phyloP scores from a whole-genome alignment of 2,113 vertebrate genomes.

The Sprattus sprattus region DNA sequence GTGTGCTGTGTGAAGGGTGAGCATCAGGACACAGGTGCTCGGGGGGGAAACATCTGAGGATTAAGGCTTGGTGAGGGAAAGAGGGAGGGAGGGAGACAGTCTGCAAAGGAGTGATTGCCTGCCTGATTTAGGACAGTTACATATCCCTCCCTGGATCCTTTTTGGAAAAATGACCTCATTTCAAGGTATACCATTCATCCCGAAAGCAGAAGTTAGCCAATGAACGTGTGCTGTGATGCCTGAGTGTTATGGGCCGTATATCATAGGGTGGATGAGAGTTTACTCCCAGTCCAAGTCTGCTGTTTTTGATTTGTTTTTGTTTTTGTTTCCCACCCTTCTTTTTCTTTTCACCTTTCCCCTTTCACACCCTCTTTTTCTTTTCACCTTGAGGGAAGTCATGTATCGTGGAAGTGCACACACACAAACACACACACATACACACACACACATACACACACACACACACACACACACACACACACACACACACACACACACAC shows the following conservation, averaged over 20 bases:
- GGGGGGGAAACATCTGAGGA: not conserved
- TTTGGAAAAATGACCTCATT: slow-evolving; percentile 32
- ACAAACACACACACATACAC: not conserved
- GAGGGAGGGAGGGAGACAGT: not conserved
- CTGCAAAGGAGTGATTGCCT: not conserved
- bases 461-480: not conserved
- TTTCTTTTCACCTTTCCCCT: not conserved
- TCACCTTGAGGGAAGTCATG: slow-evolving; percentile 1
- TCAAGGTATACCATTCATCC: not conserved
- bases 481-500: not conserved
- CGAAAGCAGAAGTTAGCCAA: not conserved
- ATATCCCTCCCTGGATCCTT: slow-evolving; percentile 1
- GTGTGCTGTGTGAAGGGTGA: not conserved
- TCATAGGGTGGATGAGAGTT: not conserved
- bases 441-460: not conserved
- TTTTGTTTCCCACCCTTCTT: not conserved
- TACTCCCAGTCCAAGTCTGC: not conserved
- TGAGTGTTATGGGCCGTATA: not conserved
- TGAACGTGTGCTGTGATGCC: not conserved
- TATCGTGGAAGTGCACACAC: not conserved
- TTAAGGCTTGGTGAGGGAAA: not conserved
- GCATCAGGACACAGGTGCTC: not conserved
- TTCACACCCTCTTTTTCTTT: not conserved
- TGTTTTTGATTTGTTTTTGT: not conserved
- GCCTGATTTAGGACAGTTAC: not conserved